phyloP scores from a whole-genome alignment of 2,888 invertebrate genomes.

The Drosophila colorata region DNA sequence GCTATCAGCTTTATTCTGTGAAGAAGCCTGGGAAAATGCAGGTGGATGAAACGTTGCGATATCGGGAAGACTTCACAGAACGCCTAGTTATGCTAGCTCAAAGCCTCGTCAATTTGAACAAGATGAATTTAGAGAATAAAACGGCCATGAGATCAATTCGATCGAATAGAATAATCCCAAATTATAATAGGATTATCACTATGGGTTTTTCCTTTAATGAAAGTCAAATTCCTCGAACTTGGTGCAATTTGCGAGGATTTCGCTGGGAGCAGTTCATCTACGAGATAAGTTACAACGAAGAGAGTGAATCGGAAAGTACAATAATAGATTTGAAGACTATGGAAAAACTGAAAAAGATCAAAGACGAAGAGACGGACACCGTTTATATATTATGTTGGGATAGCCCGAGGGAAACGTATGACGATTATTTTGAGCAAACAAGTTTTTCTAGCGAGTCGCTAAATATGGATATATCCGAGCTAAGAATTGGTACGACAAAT shows the following conservation, averaged over 20 bases:
- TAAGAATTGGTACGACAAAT: neutral
- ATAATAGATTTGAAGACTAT: neutral
- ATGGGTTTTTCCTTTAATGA: neutral
- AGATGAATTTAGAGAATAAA: neutral
- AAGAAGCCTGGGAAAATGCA: neutral
- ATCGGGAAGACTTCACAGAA: conserved; percentile 16
- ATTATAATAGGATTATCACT: neutral
- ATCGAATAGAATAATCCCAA: neutral
- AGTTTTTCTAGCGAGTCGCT: neutral
- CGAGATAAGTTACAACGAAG: neutral
- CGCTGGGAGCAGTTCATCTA: neutral
- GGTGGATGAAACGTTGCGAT: neutral
- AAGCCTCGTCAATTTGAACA: conserved; percentile 1
- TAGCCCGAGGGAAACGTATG: neutral
- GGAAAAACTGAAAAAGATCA: too few relatives aligned
- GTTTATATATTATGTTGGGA: neutral
- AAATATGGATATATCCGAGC: neutral
- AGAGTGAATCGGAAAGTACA: neutral
- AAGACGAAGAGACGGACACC: neutral
- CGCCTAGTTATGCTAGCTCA: conserved; percentile 6
- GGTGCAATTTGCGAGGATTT: neutral
- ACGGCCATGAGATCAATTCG: neutral
- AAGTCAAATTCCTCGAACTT: too few relatives aligned
- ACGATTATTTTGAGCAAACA: neutral
- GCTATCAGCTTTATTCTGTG: conserved; percentile 22